A percentile compares a stretch with the other conserved stretches of the same genome.
phyloP scores from a whole-genome alignment of 2,113 vertebrate species.

The Hippocampus mohnikei region DNA sequence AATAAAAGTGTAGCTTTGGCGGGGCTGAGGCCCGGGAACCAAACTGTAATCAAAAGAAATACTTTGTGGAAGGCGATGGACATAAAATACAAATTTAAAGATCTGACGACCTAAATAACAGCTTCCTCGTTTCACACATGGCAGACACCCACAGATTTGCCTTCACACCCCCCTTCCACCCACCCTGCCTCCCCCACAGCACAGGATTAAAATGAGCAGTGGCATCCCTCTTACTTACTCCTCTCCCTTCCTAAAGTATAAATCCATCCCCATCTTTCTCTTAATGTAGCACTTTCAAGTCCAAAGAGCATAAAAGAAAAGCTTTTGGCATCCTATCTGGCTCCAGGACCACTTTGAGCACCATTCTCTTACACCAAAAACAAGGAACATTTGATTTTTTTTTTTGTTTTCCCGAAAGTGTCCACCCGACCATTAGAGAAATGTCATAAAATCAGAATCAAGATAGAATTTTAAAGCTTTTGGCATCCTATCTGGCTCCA shows the following conservation, averaged over 20 bases:
- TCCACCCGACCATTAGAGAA: no score
- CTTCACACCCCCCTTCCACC: constrained; percentile 20
- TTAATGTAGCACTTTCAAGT: background rate
- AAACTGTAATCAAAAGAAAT: constrained; percentile 40
- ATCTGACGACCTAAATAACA: constrained; percentile 18
- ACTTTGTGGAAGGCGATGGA: constrained; percentile 5
- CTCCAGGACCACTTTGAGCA: constrained; percentile 26
- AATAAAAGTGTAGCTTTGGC: background rate
- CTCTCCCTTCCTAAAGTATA: constrained; percentile 1
- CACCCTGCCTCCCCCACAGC: constrained; percentile 13
- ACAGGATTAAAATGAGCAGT: constrained; percentile 12
- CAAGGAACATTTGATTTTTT: background rate
- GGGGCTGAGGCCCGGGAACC: constrained; percentile 17
- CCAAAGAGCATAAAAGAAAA: background rate
- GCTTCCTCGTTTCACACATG: constrained; percentile 25
- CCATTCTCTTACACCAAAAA: background rate
- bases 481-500: no score
- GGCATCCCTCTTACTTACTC: background rate
- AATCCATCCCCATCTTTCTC: constrained; percentile 5
- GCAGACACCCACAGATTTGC: constrained; percentile 43
- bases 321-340: constrained; percentile 6
- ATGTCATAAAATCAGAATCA: background rate
- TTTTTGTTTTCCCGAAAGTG: no score
- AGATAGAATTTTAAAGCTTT: no score
- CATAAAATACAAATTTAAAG: constrained; percentile 44